Evolutionary conservation across 2,797 vertebrate genomes (phyloP).

Genomic region (Micropoecilia bifurca): DNA sequence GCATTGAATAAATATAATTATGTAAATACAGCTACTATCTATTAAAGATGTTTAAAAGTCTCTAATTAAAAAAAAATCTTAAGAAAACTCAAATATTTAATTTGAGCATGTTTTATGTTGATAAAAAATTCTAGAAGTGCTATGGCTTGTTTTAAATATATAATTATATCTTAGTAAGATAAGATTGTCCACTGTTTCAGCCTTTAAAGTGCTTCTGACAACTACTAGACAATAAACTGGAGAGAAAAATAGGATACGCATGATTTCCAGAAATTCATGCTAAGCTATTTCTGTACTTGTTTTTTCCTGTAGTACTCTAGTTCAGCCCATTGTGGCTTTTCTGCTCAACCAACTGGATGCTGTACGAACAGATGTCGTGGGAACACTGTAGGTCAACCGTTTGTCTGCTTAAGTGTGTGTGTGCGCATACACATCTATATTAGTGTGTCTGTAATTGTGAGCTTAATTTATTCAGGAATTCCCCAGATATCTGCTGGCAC

Average conservation of each 20-base stretch:
- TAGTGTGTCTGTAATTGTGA: conserved; percentile 15
- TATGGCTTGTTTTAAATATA: not conserved
- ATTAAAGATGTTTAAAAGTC: not conserved
- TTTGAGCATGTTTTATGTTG: not conserved
- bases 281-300: conserved; percentile 37
- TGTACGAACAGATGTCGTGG: conserved; percentile 62
- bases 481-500: conserved; percentile 61
- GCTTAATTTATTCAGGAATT: conserved; percentile 66
- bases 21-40: not conserved
- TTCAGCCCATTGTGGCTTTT: conserved; percentile 42
- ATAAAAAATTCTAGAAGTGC: not conserved
- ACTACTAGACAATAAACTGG: conserved; percentile 11
- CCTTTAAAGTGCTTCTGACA: conserved; percentile 6
- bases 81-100: not conserved
- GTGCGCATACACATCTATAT: not conserved
- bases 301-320: conserved; percentile 37
- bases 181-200: not conserved
- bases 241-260: conserved; percentile 3
- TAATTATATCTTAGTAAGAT: not conserved
- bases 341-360: conserved; percentile 42
- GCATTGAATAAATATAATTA: not conserved
- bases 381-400: conserved; percentile 54
- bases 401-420: conserved; percentile 20
- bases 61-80: not conserved
- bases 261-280: conserved; percentile 20